Evolutionary conservation across 2,888 invertebrate genomes (phyloP), one percentile per base, ranked within the genome.

Genomic region (Bedellia somnulentella): DNA sequence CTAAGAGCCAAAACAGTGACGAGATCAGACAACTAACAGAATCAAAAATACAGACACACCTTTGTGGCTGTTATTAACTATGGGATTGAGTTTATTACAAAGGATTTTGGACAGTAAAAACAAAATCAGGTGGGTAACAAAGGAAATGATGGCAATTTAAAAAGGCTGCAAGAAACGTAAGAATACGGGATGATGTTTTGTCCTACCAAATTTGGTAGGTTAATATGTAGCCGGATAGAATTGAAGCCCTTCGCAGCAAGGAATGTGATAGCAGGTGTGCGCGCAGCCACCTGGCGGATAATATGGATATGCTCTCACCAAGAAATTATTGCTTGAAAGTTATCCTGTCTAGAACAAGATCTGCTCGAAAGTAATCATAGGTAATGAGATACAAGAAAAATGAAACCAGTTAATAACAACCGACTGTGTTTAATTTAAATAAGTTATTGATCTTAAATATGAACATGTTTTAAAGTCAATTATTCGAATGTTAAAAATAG

Each of bases 231-330:
- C n/a, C 35, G 38, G 37, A 33, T 40, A 37, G 38, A 40, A 46
- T 44, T 52, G 61, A 62, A 58, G 61, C 58, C 62, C 49, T 50
- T 51, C 43, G 45, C 31, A 21, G 56, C 50, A 47, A 49, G 67
- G 71, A 67, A 71, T 73, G 64, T 46, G 44, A 40, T 55, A 66
- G 67, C 73, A 73, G 73, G 73, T 73, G 73, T 57, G 53, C 52
- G 31, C 41, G 43, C 40, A 36, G 39, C 37, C 36, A 29, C 36
- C 31, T 42, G 50, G 38, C 36, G 38, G 30, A 37, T 45, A 37
- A 24, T 46, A 33, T 52, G 58, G 63, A 60, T 45, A 44, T 35
- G 25, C n/a, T n/a, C n/a, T n/a, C n/a, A n/a, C n/a, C n/a, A n/a
- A n/a, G n/a, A n/a, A n/a, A n/a, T n/a, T n/a, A n/a, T n/a, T n/a